A percentile compares a stretch with the other conserved stretches of the same genome.
phyloP scores from a whole-genome alignment of 2,797 vertebrate genomes.

The Hoplostethus atlanticus region DNA sequence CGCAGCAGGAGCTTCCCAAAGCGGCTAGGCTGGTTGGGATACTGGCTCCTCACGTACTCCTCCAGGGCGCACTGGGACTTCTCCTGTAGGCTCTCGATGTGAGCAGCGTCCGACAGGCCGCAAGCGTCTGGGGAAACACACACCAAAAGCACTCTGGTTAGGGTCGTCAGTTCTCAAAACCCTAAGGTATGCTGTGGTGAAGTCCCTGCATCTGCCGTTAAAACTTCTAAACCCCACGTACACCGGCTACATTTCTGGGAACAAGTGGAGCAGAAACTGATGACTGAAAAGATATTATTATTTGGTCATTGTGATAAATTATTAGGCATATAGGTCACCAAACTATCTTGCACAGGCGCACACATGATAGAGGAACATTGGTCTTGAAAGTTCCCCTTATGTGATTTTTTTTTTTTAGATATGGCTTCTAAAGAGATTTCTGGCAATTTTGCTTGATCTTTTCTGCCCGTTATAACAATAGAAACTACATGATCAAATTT shows the following conservation, averaged over 20 bases:
- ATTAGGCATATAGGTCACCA: background rate
- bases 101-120: conserved; percentile 97
- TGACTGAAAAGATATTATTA: conserved; percentile 12
- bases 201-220: background rate
- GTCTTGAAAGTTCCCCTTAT: background rate
- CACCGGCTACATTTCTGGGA: conserved; percentile 3
- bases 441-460: conserved; percentile 1
- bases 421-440: background rate
- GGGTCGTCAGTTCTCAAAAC: conserved; percentile 24
- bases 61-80: conserved; percentile 98
- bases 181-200: conserved; percentile 12
- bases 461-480: conserved; percentile 3
- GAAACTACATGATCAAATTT: conserved; percentile 28
- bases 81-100: conserved; percentile 98
- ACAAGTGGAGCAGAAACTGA: conserved; percentile 24
- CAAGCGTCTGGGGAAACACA: conserved; percentile 90
- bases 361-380: background rate
- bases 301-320: too few species aligned
- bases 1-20: conserved; percentile 98
- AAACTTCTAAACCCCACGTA: background rate
- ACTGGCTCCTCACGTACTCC: conserved; percentile 98
- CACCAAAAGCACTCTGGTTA: conserved; percentile 57
- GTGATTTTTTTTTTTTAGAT: background rate
- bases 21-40: conserved; percentile 98
- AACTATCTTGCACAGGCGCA: background rate